Base-by-base conservation (phyloP, 2,113 vertebrate genomes). In the Monopterus albus region DNA sequence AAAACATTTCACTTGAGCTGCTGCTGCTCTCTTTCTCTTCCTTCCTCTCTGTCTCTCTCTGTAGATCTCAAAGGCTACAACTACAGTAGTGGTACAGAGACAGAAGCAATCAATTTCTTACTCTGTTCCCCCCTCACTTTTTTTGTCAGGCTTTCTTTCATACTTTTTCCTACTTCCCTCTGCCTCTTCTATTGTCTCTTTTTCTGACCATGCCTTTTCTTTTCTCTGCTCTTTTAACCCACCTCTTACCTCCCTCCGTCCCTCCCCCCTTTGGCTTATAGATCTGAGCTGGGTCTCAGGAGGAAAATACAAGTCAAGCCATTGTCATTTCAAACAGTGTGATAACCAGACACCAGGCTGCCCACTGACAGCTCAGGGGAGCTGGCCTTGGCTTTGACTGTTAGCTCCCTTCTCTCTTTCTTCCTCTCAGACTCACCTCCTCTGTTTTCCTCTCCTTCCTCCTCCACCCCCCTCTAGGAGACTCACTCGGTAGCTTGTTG, bases 301-400 rank as follows among this genome's bases (percentile, higher is more conserved):
- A 93, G 92, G 74, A 79, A 91, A 88, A 92, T 92, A 78, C 83
- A 94, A 93, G 92, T 92, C 90, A 93, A 92, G 92, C 91, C 90
- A 94, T 93, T 95, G 94, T 95, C 95, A 96, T 84, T 91, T 88
- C 91, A 91, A 93, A 91, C 88, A 79, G 88, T 58, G 90, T 92
- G 91, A 92, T 94, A 93, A 95, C 91, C 93, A 90, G 91, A 93
- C 93, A 87, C 89, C 58, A 53, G 51, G 79, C 89, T 91, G 88
- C 90, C 88, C 88, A 80, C 79, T 85, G 92, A 91, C 82, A 90
- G 87, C 90, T 75, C 38, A 75, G 82, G 91, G 89, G 86, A 85
- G 79, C 88, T 91, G 91, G 91, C 91, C 47, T 87, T 87, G 90
- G 89, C 88, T 92, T 90, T 85, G 88, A 85, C 86, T 91, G 79